Conservation (phyloP, 2,113 vertebrate species). For the Eidolon helvum region DNA sequence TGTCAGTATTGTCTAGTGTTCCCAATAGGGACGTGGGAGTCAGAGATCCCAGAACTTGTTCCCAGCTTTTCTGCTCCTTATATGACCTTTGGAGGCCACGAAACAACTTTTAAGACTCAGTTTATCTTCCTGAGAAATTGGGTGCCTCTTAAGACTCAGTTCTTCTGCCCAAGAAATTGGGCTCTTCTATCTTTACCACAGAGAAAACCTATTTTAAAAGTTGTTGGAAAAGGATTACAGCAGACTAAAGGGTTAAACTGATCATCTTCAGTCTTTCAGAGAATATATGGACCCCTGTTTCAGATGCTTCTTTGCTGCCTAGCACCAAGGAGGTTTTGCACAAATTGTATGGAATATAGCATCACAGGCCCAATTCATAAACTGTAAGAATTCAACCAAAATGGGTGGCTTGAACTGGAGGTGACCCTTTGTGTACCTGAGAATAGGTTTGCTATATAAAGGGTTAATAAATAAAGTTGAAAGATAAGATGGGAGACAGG, state of each 20-base stretch:
- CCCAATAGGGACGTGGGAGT: conserved; percentile 74
- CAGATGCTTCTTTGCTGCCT: neutral
- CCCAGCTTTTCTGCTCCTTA: conserved; percentile 69
- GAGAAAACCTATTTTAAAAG: neutral
- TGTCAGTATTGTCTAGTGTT: conserved; percentile 77
- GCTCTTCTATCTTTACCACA: neutral
- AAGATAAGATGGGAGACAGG: neutral
- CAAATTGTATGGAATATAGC: neutral
- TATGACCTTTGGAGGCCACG: conserved; percentile 51
- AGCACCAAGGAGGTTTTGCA: neutral
- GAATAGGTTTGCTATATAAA: neutral
- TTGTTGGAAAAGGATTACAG: neutral
- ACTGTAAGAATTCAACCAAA: neutral
- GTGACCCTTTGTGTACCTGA: neutral
- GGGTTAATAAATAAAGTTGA: neutral
- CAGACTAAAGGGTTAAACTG: neutral
- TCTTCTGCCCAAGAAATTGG: conserved; percentile 54
- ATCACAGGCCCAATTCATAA: neutral
- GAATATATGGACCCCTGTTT: neutral
- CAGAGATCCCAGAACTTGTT: conserved; percentile 66
- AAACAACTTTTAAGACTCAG: conserved; percentile 19
- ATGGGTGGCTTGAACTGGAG: neutral
- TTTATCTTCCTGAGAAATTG: conserved; percentile 59
- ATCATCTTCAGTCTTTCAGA: neutral
- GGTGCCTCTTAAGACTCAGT: conserved; percentile 40